phyloP scores from a whole-genome alignment of 2,113 vertebrate species.

The Apistogramma diplotaenia region DNA sequence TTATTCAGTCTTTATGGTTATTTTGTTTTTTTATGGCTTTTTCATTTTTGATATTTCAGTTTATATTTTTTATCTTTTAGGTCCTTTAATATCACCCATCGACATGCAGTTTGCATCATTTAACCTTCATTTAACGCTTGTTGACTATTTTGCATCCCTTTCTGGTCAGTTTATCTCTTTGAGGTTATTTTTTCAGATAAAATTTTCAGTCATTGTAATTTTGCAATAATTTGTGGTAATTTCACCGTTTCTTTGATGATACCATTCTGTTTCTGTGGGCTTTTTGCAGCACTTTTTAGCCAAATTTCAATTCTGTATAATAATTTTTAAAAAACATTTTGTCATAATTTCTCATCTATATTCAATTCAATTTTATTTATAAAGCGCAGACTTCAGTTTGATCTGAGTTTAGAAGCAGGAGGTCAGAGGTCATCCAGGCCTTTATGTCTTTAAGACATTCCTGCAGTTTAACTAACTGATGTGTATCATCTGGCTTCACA shows the following conservation, averaged over 20 bases:
- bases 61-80: fast-evolving
- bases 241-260: no score
- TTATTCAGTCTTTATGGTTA: neutral
- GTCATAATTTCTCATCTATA: neutral
- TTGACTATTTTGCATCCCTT: neutral
- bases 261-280: no score
- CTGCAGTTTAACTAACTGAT: no score
- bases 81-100: neutral
- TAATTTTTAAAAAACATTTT: neutral
- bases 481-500: no score
- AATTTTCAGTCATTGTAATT: neutral
- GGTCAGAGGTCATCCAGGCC: no score
- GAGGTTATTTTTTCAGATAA: fast-evolving
- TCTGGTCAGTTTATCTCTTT: neutral
- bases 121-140: neutral
- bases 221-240: neutral
- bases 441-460: no score
- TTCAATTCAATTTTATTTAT: no score
- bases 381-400: no score
- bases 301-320: neutral
- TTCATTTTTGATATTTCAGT: neutral
- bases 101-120: neutral
- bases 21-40: neutral
- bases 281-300: neutral
- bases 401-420: no score